A percentile compares a stretch with the other conserved stretches of the same genome.
Evolutionary conservation across 2,797 vertebrate genomes (phyloP).

Genomic region (Varecia variegata): DNA sequence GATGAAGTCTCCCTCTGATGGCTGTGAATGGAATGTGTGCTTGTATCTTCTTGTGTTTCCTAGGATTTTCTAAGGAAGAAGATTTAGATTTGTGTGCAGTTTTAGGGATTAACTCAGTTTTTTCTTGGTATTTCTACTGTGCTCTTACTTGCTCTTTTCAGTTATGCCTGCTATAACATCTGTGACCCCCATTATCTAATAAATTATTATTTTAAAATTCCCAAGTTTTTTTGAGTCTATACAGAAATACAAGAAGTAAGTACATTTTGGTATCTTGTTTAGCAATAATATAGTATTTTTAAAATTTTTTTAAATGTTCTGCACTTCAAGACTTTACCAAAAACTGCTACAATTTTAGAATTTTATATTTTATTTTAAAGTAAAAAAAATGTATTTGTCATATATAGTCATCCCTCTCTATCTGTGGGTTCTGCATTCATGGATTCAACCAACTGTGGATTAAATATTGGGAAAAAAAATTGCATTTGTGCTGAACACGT

Average conservation of each 20-base stretch:
- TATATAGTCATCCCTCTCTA: not conserved
- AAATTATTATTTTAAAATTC: conserved; percentile 2
- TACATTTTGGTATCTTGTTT: not conserved
- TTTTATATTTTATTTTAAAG: not conserved
- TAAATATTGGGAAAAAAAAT: not conserved
- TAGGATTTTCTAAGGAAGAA: not conserved
- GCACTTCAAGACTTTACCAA: not conserved
- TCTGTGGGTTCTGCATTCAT: not conserved
- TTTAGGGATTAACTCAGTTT: not conserved
- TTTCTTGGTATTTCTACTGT: not conserved
- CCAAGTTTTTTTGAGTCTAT: not conserved
- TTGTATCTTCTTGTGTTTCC: not conserved
- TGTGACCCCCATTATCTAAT: not conserved
- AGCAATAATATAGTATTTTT: not conserved
- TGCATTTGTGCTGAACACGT: not conserved
- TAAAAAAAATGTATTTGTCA: not conserved
- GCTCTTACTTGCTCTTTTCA: not conserved
- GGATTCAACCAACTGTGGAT: not conserved
- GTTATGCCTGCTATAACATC: not conserved
- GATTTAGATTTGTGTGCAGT: not conserved
- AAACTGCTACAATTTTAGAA: not conserved
- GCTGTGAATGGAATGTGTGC: not conserved
- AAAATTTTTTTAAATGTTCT: not conserved
- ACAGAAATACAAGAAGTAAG: not conserved
- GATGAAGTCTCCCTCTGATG: not conserved